Conservation (phyloP, 2,797 vertebrate genomes). For the Clarias laeviceps region DNA sequence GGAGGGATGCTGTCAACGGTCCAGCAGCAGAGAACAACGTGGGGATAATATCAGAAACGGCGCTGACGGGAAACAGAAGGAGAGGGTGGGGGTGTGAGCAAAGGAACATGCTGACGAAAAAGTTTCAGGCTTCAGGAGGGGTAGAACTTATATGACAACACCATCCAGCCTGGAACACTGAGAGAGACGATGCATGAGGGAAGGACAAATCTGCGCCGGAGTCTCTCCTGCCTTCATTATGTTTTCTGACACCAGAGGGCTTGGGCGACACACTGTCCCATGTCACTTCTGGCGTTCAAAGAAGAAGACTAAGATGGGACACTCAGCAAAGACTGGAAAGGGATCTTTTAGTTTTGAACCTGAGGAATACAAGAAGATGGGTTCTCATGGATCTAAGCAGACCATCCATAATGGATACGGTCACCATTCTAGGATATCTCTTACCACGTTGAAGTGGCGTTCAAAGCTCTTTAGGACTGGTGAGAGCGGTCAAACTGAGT, state of each 20-base stretch:
- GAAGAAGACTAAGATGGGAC: slow-evolving; percentile 66
- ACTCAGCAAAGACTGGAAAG: slow-evolving; percentile 59
- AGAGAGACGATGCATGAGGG: slow-evolving; percentile 62
- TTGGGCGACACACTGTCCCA: slow-evolving; percentile 63
- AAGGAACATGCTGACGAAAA: slow-evolving; percentile 54
- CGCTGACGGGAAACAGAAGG: slow-evolving; percentile 53
- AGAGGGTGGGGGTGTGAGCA: slow-evolving; percentile 44
- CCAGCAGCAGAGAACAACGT: slow-evolving; percentile 66
- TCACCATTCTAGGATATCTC: slow-evolving; percentile 62
- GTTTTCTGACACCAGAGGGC: slow-evolving; percentile 72
- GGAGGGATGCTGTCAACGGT: slow-evolving; percentile 68
- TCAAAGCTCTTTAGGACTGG: slow-evolving; percentile 60
- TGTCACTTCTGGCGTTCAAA: slow-evolving; percentile 73
- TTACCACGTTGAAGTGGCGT: slow-evolving; percentile 67
- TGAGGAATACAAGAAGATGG: slow-evolving; percentile 24
- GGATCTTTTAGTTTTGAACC: slow-evolving; percentile 50
- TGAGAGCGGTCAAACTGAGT: slow-evolving; percentile 61
- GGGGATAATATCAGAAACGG: slow-evolving; percentile 58
- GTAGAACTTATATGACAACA: slow-evolving; percentile 50
- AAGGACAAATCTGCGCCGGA: slow-evolving; percentile 60
- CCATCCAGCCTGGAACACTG: slow-evolving; percentile 61
- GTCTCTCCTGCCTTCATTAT: slow-evolving; percentile 66
- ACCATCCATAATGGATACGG: slow-evolving; percentile 40
- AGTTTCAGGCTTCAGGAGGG: slow-evolving; percentile 55
- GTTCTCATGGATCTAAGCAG: slow-evolving; percentile 35